Conservation (phyloP, 2,888 invertebrate genomes). For the Tenthredo distinguenda region DNA sequence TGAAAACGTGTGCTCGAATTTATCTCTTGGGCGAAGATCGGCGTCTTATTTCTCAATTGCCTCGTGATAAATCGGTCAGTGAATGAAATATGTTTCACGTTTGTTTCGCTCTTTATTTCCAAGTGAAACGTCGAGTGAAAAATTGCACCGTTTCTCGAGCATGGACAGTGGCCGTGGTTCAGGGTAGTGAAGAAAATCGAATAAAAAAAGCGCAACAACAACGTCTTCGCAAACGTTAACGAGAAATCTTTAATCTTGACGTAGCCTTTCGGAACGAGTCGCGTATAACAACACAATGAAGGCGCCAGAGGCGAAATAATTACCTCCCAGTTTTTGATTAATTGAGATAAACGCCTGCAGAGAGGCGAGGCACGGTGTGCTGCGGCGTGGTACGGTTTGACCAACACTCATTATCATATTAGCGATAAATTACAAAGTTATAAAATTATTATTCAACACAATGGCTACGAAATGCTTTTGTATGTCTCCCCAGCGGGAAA, state of each 20-base stretch:
- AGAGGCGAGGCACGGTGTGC: not conserved
- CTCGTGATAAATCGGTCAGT: not conserved
- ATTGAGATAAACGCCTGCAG: slow-evolving; percentile 46
- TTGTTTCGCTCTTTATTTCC: not conserved
- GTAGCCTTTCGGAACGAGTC: not conserved
- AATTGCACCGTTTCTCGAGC: not conserved
- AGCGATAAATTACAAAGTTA: slow-evolving; percentile 51
- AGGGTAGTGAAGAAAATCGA: not conserved
- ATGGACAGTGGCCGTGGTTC: not conserved
- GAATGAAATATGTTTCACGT: slow-evolving; percentile 10
- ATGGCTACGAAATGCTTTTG: slow-evolving; percentile 47
- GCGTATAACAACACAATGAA: slow-evolving; percentile 39
- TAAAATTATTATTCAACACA: slow-evolving; percentile 46
- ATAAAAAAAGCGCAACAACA: not conserved
- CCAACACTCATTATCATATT: slow-evolving; percentile 50
- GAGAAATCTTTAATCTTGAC: slow-evolving; percentile 43
- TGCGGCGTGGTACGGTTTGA: slow-evolving; percentile 17
- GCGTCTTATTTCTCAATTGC: not conserved
- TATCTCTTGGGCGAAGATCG: not conserved
- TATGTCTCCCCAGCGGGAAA: slow-evolving; percentile 15
- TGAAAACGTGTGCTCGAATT: not conserved
- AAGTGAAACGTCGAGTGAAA: slow-evolving; percentile 17
- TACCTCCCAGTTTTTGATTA: slow-evolving; percentile 43
- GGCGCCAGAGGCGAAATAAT: slow-evolving; percentile 29
- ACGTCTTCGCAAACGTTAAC: slow-evolving; percentile 38